Evolutionary conservation across 2,113 vertebrate genomes (phyloP).

Genomic region (Pluvianellus socialis): DNA sequence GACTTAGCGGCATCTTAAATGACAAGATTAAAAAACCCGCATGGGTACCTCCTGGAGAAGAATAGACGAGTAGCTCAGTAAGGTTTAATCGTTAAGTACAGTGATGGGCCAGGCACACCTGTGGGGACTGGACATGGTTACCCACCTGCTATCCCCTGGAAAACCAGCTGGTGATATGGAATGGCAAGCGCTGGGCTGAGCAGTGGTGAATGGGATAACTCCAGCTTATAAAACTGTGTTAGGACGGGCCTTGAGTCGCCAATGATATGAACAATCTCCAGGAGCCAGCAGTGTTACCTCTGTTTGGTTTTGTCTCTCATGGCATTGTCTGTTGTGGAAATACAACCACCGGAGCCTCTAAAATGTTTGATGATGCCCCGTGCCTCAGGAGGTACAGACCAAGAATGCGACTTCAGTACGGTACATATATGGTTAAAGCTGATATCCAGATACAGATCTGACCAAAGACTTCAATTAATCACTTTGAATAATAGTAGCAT

Average conservation of each 20-base stretch:
- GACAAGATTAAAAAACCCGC: background rate
- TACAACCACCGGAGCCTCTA: fast-evolving
- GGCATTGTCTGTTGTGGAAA: background rate
- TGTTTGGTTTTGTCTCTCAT: background rate
- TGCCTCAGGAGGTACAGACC: background rate
- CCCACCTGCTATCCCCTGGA: background rate
- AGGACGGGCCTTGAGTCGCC: background rate
- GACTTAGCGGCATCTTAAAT: background rate
- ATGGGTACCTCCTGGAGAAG: background rate
- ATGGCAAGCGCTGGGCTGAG: background rate
- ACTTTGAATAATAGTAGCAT: slow-evolving; percentile 17
- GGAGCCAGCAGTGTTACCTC: background rate
- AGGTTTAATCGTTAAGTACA: background rate
- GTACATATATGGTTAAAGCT: background rate
- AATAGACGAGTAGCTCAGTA: background rate
- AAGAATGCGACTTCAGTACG: background rate
- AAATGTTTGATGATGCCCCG: background rate
- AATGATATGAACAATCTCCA: background rate
- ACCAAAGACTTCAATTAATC: slow-evolving; percentile 36
- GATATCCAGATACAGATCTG: slow-evolving; percentile 14
- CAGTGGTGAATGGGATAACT: background rate
- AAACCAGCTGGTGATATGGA: fast-evolving
- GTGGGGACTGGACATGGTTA: no score
- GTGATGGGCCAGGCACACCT: background rate
- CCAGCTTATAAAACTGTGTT: background rate